These are phyloP conservation scores for Eupithecia subfuscata DNA, from an alignment of 2,888 invertebrate genomes.

Conservation along the genomic window DNA sequence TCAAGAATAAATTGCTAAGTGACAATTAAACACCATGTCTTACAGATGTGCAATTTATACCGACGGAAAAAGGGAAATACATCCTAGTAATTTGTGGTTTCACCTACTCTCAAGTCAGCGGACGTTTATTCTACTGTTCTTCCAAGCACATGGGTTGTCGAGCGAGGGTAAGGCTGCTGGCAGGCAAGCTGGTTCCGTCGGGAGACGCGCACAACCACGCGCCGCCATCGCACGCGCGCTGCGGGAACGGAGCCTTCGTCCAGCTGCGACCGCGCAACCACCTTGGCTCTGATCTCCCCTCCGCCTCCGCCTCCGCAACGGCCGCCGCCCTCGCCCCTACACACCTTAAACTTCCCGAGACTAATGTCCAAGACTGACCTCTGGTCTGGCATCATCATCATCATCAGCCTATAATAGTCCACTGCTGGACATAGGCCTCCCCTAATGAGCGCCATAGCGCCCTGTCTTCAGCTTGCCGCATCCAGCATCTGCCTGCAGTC, in stretches of 20 bases:
- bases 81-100: constrained; percentile 77
- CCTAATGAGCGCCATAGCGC: too few species aligned
- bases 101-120: constrained; percentile 80
- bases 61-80: constrained; percentile 81
- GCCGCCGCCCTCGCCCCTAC: constrained; percentile 67
- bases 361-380: constrained; percentile 76
- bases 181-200: constrained; percentile 72
- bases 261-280: constrained; percentile 69
- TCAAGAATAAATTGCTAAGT: constrained; percentile 7
- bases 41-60: constrained; percentile 80
- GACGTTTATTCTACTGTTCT: constrained; percentile 80
- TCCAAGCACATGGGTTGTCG: constrained; percentile 80
- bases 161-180: constrained; percentile 71
- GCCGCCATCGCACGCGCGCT: constrained; percentile 78
- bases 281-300: constrained; percentile 49
- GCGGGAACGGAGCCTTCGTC: constrained; percentile 78
- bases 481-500: too few species aligned
- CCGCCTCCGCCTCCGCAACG: constrained; percentile 58
- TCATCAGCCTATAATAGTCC: too few species aligned
- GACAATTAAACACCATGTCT: constrained; percentile 13
- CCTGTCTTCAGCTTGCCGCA: too few species aligned
- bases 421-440: too few species aligned
- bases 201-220: constrained; percentile 77
- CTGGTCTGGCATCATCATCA: too few species aligned
- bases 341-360: constrained; percentile 70